Base-by-base conservation (phyloP, 2,113 vertebrate genomes). In the Baryphthengus martii region DNA sequence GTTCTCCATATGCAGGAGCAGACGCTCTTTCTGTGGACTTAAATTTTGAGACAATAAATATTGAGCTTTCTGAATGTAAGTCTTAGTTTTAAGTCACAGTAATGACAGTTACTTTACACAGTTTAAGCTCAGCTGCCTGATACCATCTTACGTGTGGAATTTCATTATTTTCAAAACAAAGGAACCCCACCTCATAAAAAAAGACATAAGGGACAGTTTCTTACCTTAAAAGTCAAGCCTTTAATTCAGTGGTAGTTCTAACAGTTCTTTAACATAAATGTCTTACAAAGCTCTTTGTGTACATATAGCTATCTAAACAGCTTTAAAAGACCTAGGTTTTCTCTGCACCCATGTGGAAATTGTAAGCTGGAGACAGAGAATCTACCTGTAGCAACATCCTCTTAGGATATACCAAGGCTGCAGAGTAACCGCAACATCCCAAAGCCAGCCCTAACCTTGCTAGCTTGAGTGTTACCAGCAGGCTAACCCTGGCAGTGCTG, bases 121-220 rank as follows among this genome's bases (percentile, higher is more conserved):
- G 20, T 58, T 94, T 35, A 35, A 76, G 29, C 10, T 89, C 18
- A 52, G 42, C 29, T 76, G 37, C 25, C 39, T 44, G 67, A 45
- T 63, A 49, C 25, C 13, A 19, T 63, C n/a, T 67, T 40, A 53
- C 2, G 1, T 9, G 37, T 75, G 72, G 28, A 73, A 67, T 86
- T 67, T 44, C 33, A 6, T 59, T 80, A n/a, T 67, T 91, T 79
- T 86, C 42, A 50, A 66, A 92, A 58, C 40, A 58, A 67, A 49
- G 14, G 49, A 85, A 33, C 4, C 10, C 10, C 7, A 16, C 16
- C 44, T 11, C 28, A 0, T 3, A 23, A 23, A 37, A 53, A 13
- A 13, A 6, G 10, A 31, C 0, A 0, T 10, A 40, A 91, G 13
- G 37, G 39, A 8, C 2, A 33, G 17, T 25, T 73, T 8, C 37